These are phyloP conservation scores for Luscinia luscinia DNA, from an alignment of 2,797 vertebrate genomes.

Conservation along the genomic window DNA sequence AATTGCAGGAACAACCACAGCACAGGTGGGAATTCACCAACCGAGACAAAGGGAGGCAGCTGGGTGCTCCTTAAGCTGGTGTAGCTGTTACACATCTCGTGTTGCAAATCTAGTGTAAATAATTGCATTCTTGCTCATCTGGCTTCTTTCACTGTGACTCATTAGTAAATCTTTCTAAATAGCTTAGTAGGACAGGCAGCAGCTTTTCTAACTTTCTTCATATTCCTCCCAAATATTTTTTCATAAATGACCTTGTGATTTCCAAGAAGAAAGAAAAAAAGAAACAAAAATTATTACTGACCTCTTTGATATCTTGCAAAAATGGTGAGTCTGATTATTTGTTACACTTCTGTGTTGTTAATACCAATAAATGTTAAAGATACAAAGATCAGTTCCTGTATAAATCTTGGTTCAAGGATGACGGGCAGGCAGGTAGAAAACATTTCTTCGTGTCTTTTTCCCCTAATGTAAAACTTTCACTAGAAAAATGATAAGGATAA, in stretches of 20 bases:
- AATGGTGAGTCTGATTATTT: conserved; percentile 3
- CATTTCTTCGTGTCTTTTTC: conserved; percentile 26
- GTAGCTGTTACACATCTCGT: neutral
- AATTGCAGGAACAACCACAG: neutral
- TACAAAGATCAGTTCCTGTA: conserved; percentile 46
- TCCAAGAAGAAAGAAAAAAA: neutral
- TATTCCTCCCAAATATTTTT: neutral
- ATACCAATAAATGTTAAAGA: conserved; percentile 52
- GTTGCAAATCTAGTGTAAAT: conserved; percentile 13
- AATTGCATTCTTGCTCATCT: neutral
- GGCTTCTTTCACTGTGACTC: neutral
- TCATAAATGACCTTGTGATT: neutral
- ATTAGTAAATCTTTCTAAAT: neutral
- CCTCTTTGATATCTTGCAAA: conserved; percentile 7
- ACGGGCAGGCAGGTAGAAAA: conserved; percentile 31
- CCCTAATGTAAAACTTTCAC: conserved; percentile 39
- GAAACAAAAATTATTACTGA: neutral
- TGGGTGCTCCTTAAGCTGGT: conserved; percentile 3
- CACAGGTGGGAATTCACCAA: neutral
- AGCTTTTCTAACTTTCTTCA: neutral
- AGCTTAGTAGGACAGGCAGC: neutral
- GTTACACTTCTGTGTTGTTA: conserved; percentile 5
- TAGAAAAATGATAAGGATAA: conserved; percentile 67
- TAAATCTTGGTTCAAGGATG: conserved; percentile 56
- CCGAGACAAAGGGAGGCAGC: neutral